Base-by-base conservation (phyloP, 2,113 vertebrate species). In the Shinisaurus crocodilurus region DNA sequence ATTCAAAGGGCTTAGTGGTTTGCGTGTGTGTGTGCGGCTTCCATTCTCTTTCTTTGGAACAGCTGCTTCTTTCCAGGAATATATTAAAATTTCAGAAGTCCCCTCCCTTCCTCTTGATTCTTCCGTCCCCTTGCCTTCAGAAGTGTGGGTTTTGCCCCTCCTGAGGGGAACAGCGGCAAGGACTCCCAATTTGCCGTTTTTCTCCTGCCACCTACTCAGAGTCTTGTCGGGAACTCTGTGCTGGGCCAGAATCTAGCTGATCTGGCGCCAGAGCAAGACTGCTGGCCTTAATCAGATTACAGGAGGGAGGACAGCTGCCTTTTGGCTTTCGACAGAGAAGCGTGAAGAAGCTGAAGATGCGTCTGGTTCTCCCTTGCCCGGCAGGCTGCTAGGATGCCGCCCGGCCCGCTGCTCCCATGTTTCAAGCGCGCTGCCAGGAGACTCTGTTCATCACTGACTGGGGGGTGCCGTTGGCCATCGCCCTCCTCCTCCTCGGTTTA, bases 381-480 rank as follows among this genome's bases (percentile, higher is more conserved):
- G 25, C 32, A 2, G n/a, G 37, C 18, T 10, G 8, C 67, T 86
- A 57, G 76, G 37, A 81, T 88, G 86, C 63, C 3, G 1, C 15
- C 3, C 6, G 9, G 2, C 20, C 32, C 6, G 0, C 72, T 12
- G 70, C 86, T 1, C 97, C 96, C 0, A 97, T 97, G 67, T 94
- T 98, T 79, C 97, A 98, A 92, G 97, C 97, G 34, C 97, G 97
- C 40, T 98, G 97, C 37, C 95, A 97, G 0, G 95, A 97, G 93
- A 97, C 97, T 4, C 89, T 98, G 72, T 95, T 97, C 94, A 96
- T 97, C 0, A 95, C 97, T 0, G 96, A 97, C 93, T 98, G 98
- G 97, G 97, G 97, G 27, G 0, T 98, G 65, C 96, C 96, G 20
- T 94, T 98, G 86, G 91, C 96, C 70, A 92, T 97, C 85, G 97